Conservation (phyloP, 2,113 vertebrate genomes). For the Paradisaea rubra region DNA sequence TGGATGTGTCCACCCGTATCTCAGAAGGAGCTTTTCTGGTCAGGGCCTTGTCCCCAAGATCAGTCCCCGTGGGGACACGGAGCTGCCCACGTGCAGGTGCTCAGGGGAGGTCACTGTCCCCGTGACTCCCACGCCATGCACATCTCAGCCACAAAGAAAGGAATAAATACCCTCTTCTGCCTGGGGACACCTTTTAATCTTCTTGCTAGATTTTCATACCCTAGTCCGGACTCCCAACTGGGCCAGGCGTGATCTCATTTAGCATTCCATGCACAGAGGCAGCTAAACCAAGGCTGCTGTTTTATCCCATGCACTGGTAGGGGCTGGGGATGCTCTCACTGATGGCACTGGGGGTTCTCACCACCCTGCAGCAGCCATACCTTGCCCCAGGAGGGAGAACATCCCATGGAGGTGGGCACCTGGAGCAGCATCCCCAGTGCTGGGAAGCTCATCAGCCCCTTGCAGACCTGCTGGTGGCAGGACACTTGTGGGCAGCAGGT, state of each 20-base stretch:
- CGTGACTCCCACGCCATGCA: background rate
- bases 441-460: background rate
- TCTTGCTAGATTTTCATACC: constrained; percentile 41
- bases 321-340: background rate
- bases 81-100: background rate
- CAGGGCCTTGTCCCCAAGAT: background rate
- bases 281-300: background rate
- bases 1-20: accelerated
- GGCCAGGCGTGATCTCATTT: constrained; percentile 14
- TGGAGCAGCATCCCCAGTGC: background rate
- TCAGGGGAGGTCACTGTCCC: background rate
- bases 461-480: background rate
- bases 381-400: background rate
- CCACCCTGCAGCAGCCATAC: background rate
- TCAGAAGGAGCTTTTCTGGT: background rate
- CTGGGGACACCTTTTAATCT: constrained; percentile 62
- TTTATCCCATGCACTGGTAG: background rate
- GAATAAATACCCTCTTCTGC: constrained; percentile 48
- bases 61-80: background rate
- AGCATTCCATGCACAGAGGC: background rate
- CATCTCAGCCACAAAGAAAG: background rate
- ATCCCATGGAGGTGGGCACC: background rate
- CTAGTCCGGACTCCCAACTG: background rate
- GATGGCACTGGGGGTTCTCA: background rate
- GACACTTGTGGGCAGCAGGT: background rate